A percentile compares a stretch with the other conserved stretches of the same genome.
phyloP scores from a whole-genome alignment of 2,113 vertebrate species.

The Vulpes lagopus region DNA sequence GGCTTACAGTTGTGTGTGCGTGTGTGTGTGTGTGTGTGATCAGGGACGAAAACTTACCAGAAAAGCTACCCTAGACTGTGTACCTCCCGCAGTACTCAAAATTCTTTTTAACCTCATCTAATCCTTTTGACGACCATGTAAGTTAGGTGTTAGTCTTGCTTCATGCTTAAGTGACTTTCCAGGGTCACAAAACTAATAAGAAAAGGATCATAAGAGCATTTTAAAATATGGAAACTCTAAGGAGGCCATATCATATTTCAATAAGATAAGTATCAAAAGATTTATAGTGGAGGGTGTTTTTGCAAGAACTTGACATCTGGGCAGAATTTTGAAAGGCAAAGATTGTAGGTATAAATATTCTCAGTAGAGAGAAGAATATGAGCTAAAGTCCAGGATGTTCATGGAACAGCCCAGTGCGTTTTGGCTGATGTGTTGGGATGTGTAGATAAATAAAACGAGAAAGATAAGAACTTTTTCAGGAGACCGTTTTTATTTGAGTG shows the following conservation, averaged over 20 bases:
- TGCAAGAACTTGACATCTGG: not conserved
- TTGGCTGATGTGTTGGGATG: not conserved
- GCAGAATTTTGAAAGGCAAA: not conserved
- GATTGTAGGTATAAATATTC: not conserved
- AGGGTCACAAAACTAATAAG: not conserved
- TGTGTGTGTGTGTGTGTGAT: not conserved
- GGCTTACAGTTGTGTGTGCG: not conserved
- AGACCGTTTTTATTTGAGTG: not conserved
- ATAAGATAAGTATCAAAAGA: not conserved
- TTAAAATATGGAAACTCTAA: not conserved
- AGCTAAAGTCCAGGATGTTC: not conserved
- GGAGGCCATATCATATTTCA: not conserved
- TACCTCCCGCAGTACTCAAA: not conserved
- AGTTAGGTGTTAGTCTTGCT: not conserved
- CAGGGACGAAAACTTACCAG: not conserved
- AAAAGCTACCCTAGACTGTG: not conserved
- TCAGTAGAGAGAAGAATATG: not conserved
- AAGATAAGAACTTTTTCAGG: not conserved
- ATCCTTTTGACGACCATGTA: not conserved
- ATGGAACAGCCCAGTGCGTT: rapidly evolving
- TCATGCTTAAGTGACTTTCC: not conserved
- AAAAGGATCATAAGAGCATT: not conserved
- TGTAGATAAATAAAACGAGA: not conserved
- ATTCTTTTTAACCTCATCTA: not conserved
- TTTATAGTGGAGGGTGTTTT: not conserved